Base-by-base conservation (phyloP, 2,888 invertebrate genomes). In the Branchipolynoe longqiensis region DNA sequence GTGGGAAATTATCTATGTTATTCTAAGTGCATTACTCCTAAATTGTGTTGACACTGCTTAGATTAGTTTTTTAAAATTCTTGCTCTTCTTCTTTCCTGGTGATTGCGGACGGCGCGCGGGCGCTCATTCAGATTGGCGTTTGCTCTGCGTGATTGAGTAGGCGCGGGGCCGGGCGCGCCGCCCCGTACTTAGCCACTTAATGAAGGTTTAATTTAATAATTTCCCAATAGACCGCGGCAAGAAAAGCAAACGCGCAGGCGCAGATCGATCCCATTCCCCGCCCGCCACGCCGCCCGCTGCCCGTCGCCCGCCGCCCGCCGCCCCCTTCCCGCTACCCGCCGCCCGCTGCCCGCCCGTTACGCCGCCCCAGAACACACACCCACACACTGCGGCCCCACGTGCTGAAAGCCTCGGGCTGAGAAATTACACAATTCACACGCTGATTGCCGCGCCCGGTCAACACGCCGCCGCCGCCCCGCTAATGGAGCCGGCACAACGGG, bases 181-280 rank as follows among this genome's bases (percentile, higher is more conserved):
- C n/a, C 81, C 58, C 31, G 78, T 31, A 48, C 58, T 82, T 82
- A 82, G 56, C 22, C 56, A 28, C 82, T 58, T 82, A 82, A 82
- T 82, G 82, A 36, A 58, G 82, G 82, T 82, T 58, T 82, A 82
- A 82, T 82, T 82, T 82, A 82, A 82, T 82, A 82, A 82, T 82
- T 82, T 82, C 82, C 82, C 82, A 31, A 82, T 22, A 82, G 82
- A 58, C 31, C n/a, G 22, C n/a, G 82, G 56, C 56, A 54, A 54
- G 56, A 54, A 82, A 82, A 56, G 33, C 36, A 31, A 18, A 40
- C 78, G 31, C 28, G 18, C 31, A 38, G 78, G 41, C 36, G 62
- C 41, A 8, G 33, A 82, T 82, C 82, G 82, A 82, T 82, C 58
- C n/a, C n/a, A n/a, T n/a, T n/a, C n/a, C n/a, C n/a, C n/a, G n/a